Evolutionary conservation across 2,888 invertebrate genomes (phyloP), one percentile per base, ranked within the genome.

Genomic region (Lasioglossum malachurum): DNA sequence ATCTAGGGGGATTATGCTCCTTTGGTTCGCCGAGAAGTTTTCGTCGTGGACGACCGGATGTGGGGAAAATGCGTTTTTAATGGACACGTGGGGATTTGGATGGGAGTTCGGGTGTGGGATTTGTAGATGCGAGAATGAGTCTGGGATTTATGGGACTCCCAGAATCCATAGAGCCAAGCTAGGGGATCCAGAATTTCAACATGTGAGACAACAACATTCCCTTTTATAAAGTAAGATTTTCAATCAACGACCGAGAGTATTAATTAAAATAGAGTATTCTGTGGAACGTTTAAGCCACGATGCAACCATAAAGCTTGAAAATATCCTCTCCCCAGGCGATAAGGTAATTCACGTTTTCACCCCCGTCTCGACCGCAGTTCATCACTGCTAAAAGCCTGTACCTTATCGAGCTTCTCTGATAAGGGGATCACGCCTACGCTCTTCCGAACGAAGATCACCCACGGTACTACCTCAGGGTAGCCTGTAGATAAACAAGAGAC

Each of bases 401-500:
- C 76, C 84, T 88, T 88, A 88, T 88, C 87, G 82, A 81, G 57
- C 14, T n/a, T 14, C 31, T 8, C 74, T 79, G 87, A 88, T 88
- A 88, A 88, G 78, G 64, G 75, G 84, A 88, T 83, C 87, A 75
- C 79, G 84, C 87, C 82, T 80, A 86, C 73, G 76, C 69, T 76
- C 64, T n/a, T 67, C 73, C 71, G 74, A 53, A 76, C 84, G 82
- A 82, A 84, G 87, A 79, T 84, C 84, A 80, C 46, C 80, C 27
- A 35, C 53, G 38, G 31, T 27, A 41, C 31, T 31, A 14, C 5
- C 31, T 64, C 64, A 16, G 44, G 74, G 38, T 64, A 67, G 38
- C 31, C 72, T n/a, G 64, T 75, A 57, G 78, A 76, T 80, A 89
- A 91, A 89, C 86, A 84, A 89, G 82, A 73, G 85, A 75, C 72